Conservation (phyloP, 2,797 vertebrate species). For the Sciaenops ocellatus region DNA sequence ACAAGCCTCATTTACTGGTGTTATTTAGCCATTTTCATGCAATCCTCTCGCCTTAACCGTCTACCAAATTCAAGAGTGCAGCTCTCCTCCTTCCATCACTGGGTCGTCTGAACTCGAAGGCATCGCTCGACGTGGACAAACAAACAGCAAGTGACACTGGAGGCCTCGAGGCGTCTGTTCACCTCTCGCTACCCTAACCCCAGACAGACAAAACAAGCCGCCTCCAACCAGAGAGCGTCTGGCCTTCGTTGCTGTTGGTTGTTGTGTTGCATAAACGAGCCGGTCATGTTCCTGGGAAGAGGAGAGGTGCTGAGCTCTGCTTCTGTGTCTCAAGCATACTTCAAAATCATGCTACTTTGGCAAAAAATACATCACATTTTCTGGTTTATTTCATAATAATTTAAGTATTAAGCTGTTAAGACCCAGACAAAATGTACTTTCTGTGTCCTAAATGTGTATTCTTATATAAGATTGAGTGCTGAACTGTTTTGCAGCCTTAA, state of each 20-base stretch:
- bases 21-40: not conserved
- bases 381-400: conserved; percentile 52
- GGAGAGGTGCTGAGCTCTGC: not conserved
- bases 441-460: conserved; percentile 56
- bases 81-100: conserved; percentile 18
- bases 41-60: not conserved
- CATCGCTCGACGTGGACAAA: conserved; percentile 54
- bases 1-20: not conserved
- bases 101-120: conserved; percentile 36
- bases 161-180: conserved; percentile 66
- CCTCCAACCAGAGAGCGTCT: conserved; percentile 53
- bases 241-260: conserved; percentile 53
- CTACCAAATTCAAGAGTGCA: conserved; percentile 8
- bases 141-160: conserved; percentile 68
- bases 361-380: conserved; percentile 26
- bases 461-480: conserved; percentile 58
- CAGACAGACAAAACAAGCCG: conserved; percentile 66
- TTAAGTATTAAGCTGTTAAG: conserved; percentile 46
- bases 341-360: conserved; percentile 13
- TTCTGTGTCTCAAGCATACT: not conserved
- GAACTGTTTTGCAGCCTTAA: conserved; percentile 50
- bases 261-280: conserved; percentile 52
- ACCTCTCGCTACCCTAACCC: conserved; percentile 69
- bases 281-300: conserved; percentile 30
- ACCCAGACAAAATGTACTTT: conserved; percentile 48